Conservation (phyloP, 2,888 invertebrate genomes). For the Gasteruption jaculator region DNA sequence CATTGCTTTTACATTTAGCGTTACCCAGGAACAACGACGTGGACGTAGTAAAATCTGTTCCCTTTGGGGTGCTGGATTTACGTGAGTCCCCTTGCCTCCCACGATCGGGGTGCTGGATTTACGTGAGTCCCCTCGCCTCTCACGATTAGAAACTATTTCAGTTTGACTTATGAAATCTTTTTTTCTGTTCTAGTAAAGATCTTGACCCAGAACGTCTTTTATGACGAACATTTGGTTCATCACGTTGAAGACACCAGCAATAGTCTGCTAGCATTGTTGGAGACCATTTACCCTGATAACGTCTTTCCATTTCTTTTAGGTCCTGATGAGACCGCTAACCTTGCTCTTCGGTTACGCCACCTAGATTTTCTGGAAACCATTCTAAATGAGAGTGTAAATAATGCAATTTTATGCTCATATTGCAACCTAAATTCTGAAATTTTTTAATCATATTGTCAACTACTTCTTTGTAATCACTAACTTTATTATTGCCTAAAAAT, state of each 20-base stretch:
- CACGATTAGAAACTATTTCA: no score
- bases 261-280: conserved; percentile 35
- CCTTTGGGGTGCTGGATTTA: no score
- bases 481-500: conserved; percentile 20
- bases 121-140: no score
- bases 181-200: background rate
- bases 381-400: conserved; percentile 1
- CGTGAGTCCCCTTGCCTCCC: no score
- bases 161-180: conserved; percentile 1
- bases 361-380: conserved; percentile 11
- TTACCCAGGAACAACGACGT: no score
- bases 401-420: conserved; percentile 3
- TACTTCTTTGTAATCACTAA: background rate
- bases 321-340: conserved; percentile 1
- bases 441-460: background rate
- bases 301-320: conserved; percentile 31
- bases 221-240: conserved; percentile 3
- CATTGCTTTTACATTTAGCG: no score
- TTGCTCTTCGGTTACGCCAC: conserved; percentile 36
- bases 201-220: conserved; percentile 1
- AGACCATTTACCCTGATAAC: conserved; percentile 36
- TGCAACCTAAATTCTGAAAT: background rate
- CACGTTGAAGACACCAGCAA: conserved; percentile 10
- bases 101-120: no score
- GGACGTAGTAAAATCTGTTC: no score